Evolutionary conservation across 2,888 invertebrate genomes (phyloP).

Genomic region (Drosophila silvestris): DNA sequence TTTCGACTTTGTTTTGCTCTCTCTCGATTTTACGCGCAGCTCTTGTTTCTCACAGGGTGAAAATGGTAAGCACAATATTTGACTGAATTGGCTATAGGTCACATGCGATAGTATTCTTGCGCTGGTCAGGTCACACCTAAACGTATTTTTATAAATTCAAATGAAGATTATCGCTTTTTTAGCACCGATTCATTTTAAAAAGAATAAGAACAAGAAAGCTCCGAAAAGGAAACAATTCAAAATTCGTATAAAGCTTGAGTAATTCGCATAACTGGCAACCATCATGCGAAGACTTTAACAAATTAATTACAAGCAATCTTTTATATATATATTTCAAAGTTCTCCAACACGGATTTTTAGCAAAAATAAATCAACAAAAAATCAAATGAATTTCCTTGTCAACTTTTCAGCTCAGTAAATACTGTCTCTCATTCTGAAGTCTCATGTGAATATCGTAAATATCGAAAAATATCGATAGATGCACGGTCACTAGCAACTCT

Average conservation of each 20-base stretch:
- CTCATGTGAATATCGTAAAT: too few relatives aligned
- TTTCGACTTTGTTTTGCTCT: constrained; percentile 46
- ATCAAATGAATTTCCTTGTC: neutral
- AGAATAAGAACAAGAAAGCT: neutral
- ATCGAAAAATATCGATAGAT: neutral
- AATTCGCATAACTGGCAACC: neutral
- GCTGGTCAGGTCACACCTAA: constrained; percentile 16
- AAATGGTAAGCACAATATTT: constrained; percentile 81
- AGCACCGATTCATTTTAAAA: neutral
- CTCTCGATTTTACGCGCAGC: constrained; percentile 29
- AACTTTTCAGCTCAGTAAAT: neutral
- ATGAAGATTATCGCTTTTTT: neutral
- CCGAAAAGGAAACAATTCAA: neutral
- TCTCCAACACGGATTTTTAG: neutral
- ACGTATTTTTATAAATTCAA: neutral
- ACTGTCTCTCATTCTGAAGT: neutral
- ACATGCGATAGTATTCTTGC: neutral
- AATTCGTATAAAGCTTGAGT: neutral
- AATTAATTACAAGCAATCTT: too few relatives aligned
- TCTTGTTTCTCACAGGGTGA: constrained; percentile 50
- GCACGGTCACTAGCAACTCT: constrained; percentile 23
- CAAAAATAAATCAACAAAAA: neutral
- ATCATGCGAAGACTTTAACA: neutral
- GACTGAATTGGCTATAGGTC: constrained; percentile 21
- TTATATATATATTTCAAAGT: too few relatives aligned